These are phyloP conservation scores for Halictus ligatus DNA, from an alignment of 2,888 invertebrate genomes.

Conservation along the genomic window DNA sequence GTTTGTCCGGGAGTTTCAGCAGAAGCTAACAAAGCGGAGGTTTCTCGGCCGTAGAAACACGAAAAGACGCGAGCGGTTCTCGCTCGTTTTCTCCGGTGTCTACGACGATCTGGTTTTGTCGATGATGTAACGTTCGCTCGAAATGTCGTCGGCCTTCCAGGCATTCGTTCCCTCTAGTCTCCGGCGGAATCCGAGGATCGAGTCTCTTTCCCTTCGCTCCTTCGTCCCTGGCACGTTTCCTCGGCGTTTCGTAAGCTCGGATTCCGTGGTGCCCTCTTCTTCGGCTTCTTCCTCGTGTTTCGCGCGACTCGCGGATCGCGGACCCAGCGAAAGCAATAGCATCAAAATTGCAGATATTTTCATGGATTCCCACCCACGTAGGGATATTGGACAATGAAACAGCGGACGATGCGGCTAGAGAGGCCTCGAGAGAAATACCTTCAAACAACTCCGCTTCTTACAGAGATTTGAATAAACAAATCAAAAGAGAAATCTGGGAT, in stretches of 20 bases:
- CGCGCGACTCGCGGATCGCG: conserved; percentile 22
- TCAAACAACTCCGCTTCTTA: no score
- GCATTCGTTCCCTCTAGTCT: conserved; percentile 72
- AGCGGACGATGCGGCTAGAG: no score
- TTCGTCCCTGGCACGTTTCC: conserved; percentile 73
- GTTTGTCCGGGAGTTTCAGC: background rate
- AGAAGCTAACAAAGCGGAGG: background rate
- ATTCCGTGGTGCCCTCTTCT: conserved; percentile 45
- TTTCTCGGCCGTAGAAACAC: background rate
- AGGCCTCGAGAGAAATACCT: no score
- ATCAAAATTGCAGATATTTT: background rate
- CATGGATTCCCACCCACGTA: no score
- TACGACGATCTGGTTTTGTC: conserved; percentile 74
- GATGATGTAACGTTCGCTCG: conserved; percentile 73
- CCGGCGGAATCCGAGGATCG: conserved; percentile 70
- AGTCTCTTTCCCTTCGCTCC: conserved; percentile 73
- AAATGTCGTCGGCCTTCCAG: conserved; percentile 75
- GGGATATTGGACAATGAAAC: no score
- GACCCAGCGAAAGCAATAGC: background rate
- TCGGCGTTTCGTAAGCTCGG: conserved; percentile 69
- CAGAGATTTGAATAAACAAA: no score
- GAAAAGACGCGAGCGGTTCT: background rate
- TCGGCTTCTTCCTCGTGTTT: conserved; percentile 49
- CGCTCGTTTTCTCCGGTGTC: conserved; percentile 67
- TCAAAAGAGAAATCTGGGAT: no score